Conservation (phyloP, 2,113 vertebrate species). For the Aspiorhynchus laticeps region DNA sequence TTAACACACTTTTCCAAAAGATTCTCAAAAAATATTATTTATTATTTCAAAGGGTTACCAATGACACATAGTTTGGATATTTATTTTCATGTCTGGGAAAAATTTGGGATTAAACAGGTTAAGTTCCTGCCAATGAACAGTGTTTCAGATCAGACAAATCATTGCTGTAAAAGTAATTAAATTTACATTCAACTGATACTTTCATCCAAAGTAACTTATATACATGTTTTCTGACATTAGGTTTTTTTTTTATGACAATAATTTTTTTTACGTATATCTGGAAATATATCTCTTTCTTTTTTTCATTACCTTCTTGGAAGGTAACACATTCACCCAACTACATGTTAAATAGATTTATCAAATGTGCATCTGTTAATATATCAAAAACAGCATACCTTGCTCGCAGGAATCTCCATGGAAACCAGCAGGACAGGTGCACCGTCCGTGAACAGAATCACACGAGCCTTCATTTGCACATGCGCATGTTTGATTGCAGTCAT, state of each 20-base stretch:
- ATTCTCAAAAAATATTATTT: too few species aligned
- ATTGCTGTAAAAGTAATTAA: background rate
- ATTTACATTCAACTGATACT: background rate
- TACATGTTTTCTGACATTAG: background rate
- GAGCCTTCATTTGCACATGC: slow-evolving; percentile 73
- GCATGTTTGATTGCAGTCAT: slow-evolving; percentile 77
- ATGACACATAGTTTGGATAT: too few species aligned
- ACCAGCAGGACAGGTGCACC: slow-evolving; percentile 78
- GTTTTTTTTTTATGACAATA: too few species aligned
- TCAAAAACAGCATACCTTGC: slow-evolving; percentile 67
- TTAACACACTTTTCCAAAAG: too few species aligned
- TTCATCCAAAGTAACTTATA: background rate
- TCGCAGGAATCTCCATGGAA: slow-evolving; percentile 78
- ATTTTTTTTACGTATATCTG: too few species aligned
- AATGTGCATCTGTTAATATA: background rate
- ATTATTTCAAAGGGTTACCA: too few species aligned
- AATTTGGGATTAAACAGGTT: too few species aligned
- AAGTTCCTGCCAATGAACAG: background rate
- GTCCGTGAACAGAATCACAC: slow-evolving; percentile 75
- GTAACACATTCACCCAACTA: background rate
- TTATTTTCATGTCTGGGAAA: too few species aligned
- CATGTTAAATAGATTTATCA: background rate
- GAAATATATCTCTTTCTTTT: background rate
- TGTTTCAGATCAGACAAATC: background rate
- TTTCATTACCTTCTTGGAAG: background rate